A percentile compares a stretch with the other conserved stretches of the same genome.
Conservation (phyloP, 1,140 invertebrate species). For the Nephila pilipes region DNA sequence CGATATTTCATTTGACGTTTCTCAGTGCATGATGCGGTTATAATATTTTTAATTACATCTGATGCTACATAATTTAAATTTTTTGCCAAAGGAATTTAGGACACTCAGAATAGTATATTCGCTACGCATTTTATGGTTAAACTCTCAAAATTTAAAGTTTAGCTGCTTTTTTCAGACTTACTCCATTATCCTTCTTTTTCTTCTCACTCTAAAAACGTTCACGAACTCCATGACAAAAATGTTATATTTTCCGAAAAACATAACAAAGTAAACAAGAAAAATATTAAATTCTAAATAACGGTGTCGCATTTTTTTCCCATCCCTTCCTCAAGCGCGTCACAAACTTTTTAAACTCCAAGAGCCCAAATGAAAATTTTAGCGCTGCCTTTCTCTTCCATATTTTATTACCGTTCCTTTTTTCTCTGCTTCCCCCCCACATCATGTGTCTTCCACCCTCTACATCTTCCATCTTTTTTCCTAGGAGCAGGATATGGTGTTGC, state of each 20-base stretch:
- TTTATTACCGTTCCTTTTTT: slow-evolving; percentile 21
- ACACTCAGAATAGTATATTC: too few relatives aligned
- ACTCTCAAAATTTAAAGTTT: neutral
- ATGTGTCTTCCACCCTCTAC: neutral
- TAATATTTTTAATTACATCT: too few relatives aligned
- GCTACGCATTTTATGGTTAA: neutral
- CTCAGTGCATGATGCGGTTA: too few relatives aligned
- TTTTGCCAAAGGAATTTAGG: too few relatives aligned
- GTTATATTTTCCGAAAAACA: slow-evolving; percentile 39
- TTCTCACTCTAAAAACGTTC: neutral
- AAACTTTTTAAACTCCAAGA: slow-evolving; percentile 25
- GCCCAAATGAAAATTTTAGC: slow-evolving; percentile 64
- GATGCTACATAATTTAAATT: too few relatives aligned
- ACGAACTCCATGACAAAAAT: neutral
- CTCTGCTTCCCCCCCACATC: neutral
- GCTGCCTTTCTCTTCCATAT: slow-evolving; percentile 21
- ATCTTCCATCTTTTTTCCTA: neutral
- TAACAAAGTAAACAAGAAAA: slow-evolving; percentile 56
- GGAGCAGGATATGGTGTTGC: slow-evolving; percentile 9
- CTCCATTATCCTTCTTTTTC: neutral
- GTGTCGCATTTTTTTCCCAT: neutral
- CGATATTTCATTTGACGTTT: too few relatives aligned
- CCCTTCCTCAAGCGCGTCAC: neutral
- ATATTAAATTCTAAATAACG: slow-evolving; percentile 64
- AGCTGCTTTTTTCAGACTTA: neutral